These are phyloP conservation scores for Heliconius aoede DNA, from an alignment of 2,888 invertebrate genomes.

Conservation along the genomic window DNA sequence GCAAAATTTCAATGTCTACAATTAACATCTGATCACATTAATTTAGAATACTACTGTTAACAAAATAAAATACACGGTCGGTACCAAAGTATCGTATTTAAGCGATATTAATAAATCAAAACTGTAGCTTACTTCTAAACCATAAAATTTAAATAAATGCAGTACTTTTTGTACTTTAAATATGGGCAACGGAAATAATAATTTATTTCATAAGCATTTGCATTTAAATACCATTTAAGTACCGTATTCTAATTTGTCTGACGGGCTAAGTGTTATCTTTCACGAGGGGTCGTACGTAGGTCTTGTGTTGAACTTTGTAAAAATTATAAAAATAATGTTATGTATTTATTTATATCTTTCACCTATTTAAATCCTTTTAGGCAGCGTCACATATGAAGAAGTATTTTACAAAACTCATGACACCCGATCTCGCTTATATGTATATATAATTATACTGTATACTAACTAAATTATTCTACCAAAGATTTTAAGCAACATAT, in stretches of 20 bases:
- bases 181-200: background rate
- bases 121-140: background rate
- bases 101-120: too few species aligned
- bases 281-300: background rate
- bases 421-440: background rate
- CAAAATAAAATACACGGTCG: too few species aligned
- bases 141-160: background rate
- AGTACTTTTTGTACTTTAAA: background rate
- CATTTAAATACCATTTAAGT: background rate
- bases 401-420: background rate
- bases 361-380: background rate
- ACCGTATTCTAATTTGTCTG: background rate
- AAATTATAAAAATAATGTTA: background rate
- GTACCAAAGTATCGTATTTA: too few species aligned
- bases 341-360: background rate
- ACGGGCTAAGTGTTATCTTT: background rate
- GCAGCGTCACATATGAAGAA: background rate
- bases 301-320: conserved; percentile 1
- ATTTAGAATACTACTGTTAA: too few species aligned
- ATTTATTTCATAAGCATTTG: background rate
- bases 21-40: too few species aligned
- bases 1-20: too few species aligned
- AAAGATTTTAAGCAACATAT: background rate
- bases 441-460: background rate
- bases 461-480: too few species aligned